A percentile compares a stretch with the other conserved stretches of the same genome.
phyloP scores from a whole-genome alignment of 2,113 vertebrate species.

The Bubo scandiacus region DNA sequence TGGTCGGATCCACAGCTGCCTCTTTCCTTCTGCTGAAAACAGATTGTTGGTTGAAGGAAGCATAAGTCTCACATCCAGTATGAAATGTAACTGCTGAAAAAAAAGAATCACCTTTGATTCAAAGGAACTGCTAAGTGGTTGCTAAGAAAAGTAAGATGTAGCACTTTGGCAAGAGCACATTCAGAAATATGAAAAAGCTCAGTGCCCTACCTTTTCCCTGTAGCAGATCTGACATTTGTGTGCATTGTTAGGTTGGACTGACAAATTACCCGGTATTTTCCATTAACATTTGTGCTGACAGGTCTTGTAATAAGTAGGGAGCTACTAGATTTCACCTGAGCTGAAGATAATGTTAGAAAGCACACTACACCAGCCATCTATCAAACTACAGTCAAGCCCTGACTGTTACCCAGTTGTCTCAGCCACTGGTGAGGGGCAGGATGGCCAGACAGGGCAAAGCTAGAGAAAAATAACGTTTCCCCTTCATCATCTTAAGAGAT shows the following conservation, averaged over 20 bases:
- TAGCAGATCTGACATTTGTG: not conserved
- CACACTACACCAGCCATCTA: not conserved
- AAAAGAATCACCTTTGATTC: not conserved
- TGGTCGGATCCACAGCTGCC: not conserved
- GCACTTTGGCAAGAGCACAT: not conserved
- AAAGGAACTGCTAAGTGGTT: not conserved
- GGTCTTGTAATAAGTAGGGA: not conserved
- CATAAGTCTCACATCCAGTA: not conserved
- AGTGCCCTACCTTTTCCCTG: not conserved
- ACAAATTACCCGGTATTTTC: not conserved
- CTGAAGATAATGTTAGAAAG: not conserved
- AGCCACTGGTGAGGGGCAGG: not conserved
- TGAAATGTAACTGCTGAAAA: not conserved
- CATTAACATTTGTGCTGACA: not conserved
- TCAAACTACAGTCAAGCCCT: not conserved
- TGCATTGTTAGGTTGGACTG: not conserved
- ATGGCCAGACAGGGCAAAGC: not conserved
- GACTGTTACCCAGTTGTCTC: not conserved
- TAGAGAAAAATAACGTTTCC: not conserved
- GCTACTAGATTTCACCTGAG: not conserved
- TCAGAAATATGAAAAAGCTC: not conserved
- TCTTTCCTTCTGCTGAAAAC: not conserved
- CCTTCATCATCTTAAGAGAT: not conserved
- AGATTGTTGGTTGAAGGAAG: not conserved
- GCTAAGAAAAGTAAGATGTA: not conserved